A percentile compares a stretch with the other conserved stretches of the same genome.
Evolutionary conservation across 2,888 invertebrate species (phyloP).

Genomic region (Cryptus viduatorius): DNA sequence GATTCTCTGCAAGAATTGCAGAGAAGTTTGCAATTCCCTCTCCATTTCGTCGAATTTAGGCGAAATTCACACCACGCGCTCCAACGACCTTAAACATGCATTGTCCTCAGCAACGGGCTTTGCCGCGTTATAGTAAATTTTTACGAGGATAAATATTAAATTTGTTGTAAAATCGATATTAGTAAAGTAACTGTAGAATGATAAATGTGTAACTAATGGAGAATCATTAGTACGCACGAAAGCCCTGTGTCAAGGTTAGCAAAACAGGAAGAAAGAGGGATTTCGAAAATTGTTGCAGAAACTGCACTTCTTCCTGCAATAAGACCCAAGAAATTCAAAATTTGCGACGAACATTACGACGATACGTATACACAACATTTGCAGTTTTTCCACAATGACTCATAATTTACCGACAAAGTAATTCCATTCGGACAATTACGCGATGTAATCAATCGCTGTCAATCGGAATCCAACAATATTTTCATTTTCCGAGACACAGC

Average conservation of each 20-base stretch:
- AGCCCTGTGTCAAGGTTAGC: not conserved
- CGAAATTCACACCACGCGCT: no score
- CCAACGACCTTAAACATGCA: no score
- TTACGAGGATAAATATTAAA: constrained; percentile 23
- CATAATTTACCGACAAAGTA: not conserved
- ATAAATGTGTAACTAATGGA: constrained; percentile 9
- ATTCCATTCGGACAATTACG: not conserved
- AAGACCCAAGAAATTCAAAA: not conserved
- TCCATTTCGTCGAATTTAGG: no score
- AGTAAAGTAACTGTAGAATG: not conserved
- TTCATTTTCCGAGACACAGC: not conserved
- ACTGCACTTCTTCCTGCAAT: not conserved
- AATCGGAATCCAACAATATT: not conserved
- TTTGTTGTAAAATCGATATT: constrained; percentile 25
- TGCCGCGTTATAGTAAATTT: not conserved
- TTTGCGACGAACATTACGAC: not conserved
- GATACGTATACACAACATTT: not conserved
- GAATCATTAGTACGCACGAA: not conserved
- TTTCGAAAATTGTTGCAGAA: not conserved
- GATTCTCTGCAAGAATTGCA: no score
- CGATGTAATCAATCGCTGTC: not conserved
- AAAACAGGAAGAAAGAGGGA: no score
- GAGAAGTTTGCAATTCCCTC: no score
- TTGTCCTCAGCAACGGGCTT: not conserved
- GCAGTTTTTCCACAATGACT: not conserved